Evolutionary conservation across 2,888 invertebrate species (phyloP), one percentile per base, ranked within the genome.

Genomic region (Euspilapteryx auroguttella): DNA sequence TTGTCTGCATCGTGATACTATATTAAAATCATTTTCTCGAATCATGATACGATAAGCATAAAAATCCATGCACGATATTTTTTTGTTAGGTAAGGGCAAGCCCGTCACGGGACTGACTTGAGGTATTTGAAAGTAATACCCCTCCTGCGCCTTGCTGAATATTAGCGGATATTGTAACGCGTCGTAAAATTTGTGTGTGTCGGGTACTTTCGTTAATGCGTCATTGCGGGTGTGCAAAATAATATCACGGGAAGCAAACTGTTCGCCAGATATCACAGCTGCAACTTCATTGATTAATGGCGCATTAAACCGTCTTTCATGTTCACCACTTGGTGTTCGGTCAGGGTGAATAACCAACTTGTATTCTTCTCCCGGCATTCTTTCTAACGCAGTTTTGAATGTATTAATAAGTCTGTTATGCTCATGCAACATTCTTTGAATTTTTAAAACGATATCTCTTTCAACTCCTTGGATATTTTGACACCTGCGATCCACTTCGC

Each of bases 151-250:
- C 27, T 24, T 25, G 12, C 41, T 39, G 31, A 47, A 55, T 25
- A 47, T 39, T 4, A 58, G 7, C 0, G 47, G 49, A 30, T 55
- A 57, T 14, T 40, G 38, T 21, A 55, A 34, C 5, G 53, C 37
- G 31, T 55, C 49, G 23, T 43, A 42, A 2, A 30, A 38, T 29
- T 22, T 42, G 38, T 11, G 20, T 7, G 37, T 38, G 15, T 48
- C 42, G 6, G 25, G 13, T n/a, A 52, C 39, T 4, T 33, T 23
- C 7, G 30, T 17, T 14, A 50, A 13, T 6, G 13, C 17, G 14
- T 36, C 34, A 21, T 27, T 13, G 36, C 32, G 24, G 37, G 28
- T 6, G 32, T 27, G 17, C 39, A 33, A 5, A 10, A 42, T 32
- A 12, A 54, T 43, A 30, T 39, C 37, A 27, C 40, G 14, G 3